Conservation (phyloP, 2,888 invertebrate species). For the Carterocephalus palaemon region DNA sequence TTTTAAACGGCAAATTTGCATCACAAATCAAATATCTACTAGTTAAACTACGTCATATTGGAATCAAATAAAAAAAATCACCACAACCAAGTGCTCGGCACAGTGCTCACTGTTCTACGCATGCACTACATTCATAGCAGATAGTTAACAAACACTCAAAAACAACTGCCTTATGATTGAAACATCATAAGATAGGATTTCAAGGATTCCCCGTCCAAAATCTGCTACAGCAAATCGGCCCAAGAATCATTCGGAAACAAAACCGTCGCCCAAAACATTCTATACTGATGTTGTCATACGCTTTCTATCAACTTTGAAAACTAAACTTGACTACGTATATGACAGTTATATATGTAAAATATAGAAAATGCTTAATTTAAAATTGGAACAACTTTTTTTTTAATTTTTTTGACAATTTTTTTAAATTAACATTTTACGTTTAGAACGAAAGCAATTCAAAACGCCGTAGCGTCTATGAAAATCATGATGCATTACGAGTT, state of each 20-base stretch:
- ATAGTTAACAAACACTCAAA: neutral
- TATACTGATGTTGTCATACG: slow-evolving; percentile 6
- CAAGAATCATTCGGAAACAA: slow-evolving; percentile 19
- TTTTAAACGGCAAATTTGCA: slow-evolving; percentile 68
- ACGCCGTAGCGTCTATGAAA: too few relatives aligned
- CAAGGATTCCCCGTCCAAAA: slow-evolving; percentile 23
- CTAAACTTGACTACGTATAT: slow-evolving; percentile 16
- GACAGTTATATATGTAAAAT: neutral
- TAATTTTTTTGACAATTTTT: too few relatives aligned
- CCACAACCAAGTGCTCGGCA: slow-evolving; percentile 75
- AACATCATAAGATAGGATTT: slow-evolving; percentile 2
- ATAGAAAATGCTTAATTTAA: too few relatives aligned
- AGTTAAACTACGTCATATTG: slow-evolving; percentile 46
- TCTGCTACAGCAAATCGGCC: slow-evolving; percentile 25
- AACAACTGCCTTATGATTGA: neutral
- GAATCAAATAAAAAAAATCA: slow-evolving; percentile 49
- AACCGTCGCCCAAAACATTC: slow-evolving; percentile 25
- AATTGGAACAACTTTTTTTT: too few relatives aligned
- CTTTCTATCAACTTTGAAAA: slow-evolving; percentile 9
- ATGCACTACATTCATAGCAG: slow-evolving; percentile 60
- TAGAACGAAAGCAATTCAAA: too few relatives aligned
- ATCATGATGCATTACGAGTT: too few relatives aligned
- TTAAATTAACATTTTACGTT: too few relatives aligned
- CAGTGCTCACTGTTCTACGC: slow-evolving; percentile 67
- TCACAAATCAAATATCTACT: slow-evolving; percentile 62